phyloP scores from a whole-genome alignment of 2,113 vertebrate genomes.

The Apteryx mantelli region DNA sequence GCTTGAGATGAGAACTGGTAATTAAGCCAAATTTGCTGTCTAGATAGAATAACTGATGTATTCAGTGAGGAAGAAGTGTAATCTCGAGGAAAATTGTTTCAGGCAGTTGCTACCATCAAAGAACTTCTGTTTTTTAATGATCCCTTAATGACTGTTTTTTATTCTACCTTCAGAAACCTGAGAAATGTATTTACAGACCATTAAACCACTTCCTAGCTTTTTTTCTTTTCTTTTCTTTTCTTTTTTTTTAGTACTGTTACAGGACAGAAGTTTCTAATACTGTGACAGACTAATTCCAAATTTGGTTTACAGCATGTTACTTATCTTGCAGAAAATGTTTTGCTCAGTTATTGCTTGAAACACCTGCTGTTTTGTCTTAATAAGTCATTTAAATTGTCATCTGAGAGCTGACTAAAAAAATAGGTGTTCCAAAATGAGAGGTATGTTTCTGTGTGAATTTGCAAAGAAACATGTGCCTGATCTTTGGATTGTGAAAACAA shows the following conservation, averaged over 20 bases:
- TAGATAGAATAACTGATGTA: background rate
- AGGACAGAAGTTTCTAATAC: background rate
- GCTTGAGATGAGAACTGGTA: background rate
- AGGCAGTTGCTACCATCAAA: background rate
- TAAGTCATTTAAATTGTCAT: background rate
- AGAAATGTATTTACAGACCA: background rate
- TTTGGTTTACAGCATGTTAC: background rate
- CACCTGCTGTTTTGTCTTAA: background rate
- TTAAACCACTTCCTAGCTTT: background rate
- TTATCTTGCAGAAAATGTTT: background rate
- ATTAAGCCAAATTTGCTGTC: background rate
- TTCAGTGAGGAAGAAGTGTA: background rate
- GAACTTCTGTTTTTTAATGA: background rate
- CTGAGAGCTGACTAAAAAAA: background rate
- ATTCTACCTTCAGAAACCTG: background rate
- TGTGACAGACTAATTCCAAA: background rate
- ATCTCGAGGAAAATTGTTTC: background rate
- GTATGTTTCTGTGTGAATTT: background rate
- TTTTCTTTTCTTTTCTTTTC: background rate
- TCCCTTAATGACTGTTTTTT: background rate
- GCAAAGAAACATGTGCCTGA: background rate
- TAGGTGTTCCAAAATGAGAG: background rate
- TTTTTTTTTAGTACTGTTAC: background rate
- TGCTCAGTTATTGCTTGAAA: background rate
- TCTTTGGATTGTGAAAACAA: background rate